Evolutionary conservation across 2,113 vertebrate species (phyloP).

Genomic region (Gavialis gangeticus): DNA sequence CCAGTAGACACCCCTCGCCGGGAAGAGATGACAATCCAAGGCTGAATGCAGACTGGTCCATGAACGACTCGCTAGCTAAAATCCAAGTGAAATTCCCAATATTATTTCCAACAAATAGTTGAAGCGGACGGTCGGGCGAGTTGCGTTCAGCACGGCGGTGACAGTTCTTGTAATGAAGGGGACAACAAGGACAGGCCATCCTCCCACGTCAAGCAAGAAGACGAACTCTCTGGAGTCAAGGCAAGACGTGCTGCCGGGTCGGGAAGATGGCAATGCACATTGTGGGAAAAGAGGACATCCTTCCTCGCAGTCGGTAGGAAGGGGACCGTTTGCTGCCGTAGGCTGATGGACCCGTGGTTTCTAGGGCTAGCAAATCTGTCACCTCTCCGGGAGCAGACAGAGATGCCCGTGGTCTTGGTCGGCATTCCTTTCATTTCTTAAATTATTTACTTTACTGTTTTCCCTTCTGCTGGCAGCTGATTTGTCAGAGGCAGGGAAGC

Average conservation of each 20-base stretch:
- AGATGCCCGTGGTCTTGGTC: neutral
- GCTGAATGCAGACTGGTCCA: neutral
- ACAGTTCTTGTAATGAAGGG: neutral
- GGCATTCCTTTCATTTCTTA: slow-evolving; percentile 5
- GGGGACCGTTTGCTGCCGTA: neutral
- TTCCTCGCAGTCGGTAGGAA: neutral
- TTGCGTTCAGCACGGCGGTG: fast-evolving
- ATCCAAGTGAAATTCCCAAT: fast-evolving
- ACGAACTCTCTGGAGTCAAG: neutral
- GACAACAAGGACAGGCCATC: neutral
- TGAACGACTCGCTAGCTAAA: neutral
- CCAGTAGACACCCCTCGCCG: neutral
- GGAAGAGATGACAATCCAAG: neutral
- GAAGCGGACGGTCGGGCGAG: neutral
- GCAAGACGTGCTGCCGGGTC: neutral
- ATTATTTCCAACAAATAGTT: neutral
- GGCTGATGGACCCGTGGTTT: neutral
- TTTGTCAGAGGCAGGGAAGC: slow-evolving; percentile 61
- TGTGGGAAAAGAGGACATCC: neutral
- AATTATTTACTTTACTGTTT: slow-evolving; percentile 62
- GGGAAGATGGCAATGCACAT: neutral
- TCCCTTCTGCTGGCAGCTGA: slow-evolving; percentile 43
- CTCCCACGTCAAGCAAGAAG: neutral
- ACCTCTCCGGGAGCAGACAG: neutral
- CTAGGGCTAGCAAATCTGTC: fast-evolving